Evolutionary conservation across 2,888 invertebrate genomes (phyloP).

Genomic region (Podotricha telesiphe): DNA sequence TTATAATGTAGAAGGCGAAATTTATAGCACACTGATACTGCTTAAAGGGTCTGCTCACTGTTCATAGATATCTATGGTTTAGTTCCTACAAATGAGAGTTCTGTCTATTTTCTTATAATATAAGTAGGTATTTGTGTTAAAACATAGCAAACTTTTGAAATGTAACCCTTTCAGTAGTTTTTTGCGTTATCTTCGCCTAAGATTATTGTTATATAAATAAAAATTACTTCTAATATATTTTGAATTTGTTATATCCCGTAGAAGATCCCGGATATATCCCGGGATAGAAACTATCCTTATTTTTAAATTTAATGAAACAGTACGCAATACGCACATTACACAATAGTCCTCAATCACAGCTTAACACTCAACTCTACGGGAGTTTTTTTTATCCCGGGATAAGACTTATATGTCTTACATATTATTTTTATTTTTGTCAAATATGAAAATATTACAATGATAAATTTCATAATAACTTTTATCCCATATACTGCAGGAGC

Average conservation of each 20-base stretch:
- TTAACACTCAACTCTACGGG: not conserved
- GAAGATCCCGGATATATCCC: not conserved
- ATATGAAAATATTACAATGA: not conserved
- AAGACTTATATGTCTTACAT: not conserved
- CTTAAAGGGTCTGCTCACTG: too few species aligned
- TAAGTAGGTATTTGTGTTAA: too few species aligned
- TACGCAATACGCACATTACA: slow-evolving; percentile 1
- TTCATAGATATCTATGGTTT: too few species aligned
- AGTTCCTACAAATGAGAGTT: too few species aligned
- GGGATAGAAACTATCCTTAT: slow-evolving; percentile 2
- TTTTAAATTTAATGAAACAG: not conserved
- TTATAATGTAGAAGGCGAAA: not conserved
- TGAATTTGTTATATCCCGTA: not conserved
- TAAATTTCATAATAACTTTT: slow-evolving; percentile 10
- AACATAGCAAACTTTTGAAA: too few species aligned
- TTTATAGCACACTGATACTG: not conserved
- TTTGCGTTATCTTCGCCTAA: too few species aligned
- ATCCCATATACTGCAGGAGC: slow-evolving; percentile 19
- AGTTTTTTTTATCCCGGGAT: slow-evolving; percentile 11
- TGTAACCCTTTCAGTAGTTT: too few species aligned
- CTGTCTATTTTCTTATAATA: too few species aligned
- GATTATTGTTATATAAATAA: not conserved
- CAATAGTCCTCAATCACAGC: not conserved
- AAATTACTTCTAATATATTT: not conserved
- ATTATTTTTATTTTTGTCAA: not conserved